phyloP scores from a whole-genome alignment of 2,888 invertebrate species.

The Heliconius erato region DNA sequence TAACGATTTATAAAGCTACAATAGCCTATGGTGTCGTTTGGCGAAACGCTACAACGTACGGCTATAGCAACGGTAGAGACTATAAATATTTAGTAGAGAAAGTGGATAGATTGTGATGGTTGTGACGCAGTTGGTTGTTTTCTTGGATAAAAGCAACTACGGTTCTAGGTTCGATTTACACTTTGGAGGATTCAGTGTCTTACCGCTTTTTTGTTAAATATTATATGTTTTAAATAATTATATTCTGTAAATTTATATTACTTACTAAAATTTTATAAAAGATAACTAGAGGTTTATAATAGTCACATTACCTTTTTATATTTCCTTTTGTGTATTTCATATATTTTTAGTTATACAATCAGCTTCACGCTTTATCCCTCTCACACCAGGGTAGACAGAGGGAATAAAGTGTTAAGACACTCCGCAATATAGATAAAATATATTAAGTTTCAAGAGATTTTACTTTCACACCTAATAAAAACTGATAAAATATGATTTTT shows the following conservation, averaged over 20 bases:
- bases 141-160: not conserved
- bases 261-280: no score
- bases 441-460: not conserved
- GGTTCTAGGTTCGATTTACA: not conserved
- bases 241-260: no score
- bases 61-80: not conserved
- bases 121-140: not conserved
- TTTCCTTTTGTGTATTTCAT: no score
- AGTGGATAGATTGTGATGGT: not conserved
- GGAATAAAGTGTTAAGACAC: no score
- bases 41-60: constrained; percentile 2
- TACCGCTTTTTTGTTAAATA: not conserved
- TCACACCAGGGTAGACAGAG: no score
- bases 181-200: not conserved
- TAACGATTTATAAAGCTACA: constrained; percentile 18
- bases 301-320: no score
- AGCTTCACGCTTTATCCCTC: no score
- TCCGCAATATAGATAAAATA: no score
- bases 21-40: constrained; percentile 20
- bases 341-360: no score
- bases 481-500: not conserved
- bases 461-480: not conserved
- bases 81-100: constrained; percentile 27
- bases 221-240: no score
- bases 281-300: no score